phyloP scores from a whole-genome alignment of 2,113 vertebrate species.

The Corythoichthys intestinalis region DNA sequence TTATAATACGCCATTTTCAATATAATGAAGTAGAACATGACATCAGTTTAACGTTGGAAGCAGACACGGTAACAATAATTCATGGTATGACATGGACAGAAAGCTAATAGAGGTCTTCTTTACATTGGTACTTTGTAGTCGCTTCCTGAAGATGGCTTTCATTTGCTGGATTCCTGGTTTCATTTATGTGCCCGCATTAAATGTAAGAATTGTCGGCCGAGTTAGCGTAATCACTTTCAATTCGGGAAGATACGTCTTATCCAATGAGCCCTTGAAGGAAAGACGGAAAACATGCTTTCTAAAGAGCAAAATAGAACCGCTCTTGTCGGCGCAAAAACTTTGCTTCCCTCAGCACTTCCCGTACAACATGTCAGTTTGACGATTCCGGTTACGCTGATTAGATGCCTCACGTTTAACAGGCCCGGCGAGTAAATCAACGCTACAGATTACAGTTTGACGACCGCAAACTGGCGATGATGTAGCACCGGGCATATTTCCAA shows the following conservation, averaged over 20 bases:
- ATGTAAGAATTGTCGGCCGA: neutral
- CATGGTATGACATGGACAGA: slow-evolving; percentile 11
- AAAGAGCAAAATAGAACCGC: too few relatives aligned
- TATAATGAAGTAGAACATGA: slow-evolving; percentile 29
- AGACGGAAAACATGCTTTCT: too few relatives aligned
- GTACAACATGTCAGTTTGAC: slow-evolving; percentile 14
- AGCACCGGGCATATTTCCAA: slow-evolving; percentile 26
- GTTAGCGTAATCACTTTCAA: too few relatives aligned
- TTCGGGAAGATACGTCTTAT: too few relatives aligned
- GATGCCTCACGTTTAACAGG: slow-evolving; percentile 38
- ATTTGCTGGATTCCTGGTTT: neutral
- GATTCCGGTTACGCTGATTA: slow-evolving; percentile 48
- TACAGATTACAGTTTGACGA: slow-evolving; percentile 48
- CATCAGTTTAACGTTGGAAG: slow-evolving; percentile 21
- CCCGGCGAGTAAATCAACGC: slow-evolving; percentile 38
- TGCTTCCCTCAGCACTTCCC: slow-evolving; percentile 14
- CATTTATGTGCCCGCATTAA: neutral
- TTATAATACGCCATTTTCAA: slow-evolving; percentile 32
- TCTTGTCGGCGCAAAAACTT: neutral
- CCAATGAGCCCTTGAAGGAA: too few relatives aligned
- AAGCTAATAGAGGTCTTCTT: neutral
- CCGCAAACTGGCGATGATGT: slow-evolving; percentile 40
- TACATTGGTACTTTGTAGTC: slow-evolving; percentile 7
- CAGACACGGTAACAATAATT: slow-evolving; percentile 16
- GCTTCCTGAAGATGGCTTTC: neutral